Percentiles rank a stretch among this genome's conserved stretches.
Evolutionary conservation across 35 echinoderm and acorn worm species (phyloP).

Genomic region (Heliocidaris tuberculata): DNA sequence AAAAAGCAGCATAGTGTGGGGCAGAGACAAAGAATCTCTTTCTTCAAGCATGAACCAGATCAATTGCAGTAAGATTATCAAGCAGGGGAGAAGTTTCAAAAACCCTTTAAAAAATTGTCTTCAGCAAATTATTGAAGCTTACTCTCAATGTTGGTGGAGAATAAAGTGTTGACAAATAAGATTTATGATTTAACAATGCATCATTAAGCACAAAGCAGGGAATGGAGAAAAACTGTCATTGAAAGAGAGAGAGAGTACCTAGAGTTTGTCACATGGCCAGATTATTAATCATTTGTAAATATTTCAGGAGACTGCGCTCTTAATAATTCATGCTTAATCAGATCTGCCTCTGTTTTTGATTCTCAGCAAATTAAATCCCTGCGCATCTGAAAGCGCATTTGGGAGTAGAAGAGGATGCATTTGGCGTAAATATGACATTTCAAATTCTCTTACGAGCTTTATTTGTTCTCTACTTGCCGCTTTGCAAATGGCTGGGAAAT

Average conservation of each 20-base stretch:
- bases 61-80: background rate
- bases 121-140: no score
- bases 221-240: background rate
- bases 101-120: no score
- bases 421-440: background rate
- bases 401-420: background rate
- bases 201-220: background rate
- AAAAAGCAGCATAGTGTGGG: background rate
- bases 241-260: background rate
- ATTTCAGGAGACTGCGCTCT: background rate
- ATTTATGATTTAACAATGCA: background rate
- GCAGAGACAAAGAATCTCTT: background rate
- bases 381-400: background rate
- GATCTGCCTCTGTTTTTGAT: background rate
- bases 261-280: background rate
- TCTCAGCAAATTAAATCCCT: background rate
- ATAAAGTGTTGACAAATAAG: background rate
- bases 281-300: slow-evolving; percentile 20
- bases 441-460: background rate
- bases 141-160: background rate
- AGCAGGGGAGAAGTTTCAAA: background rate
- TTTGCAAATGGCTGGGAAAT: background rate
- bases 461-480: background rate
- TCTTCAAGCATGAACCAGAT: background rate
- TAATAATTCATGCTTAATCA: background rate